These are phyloP conservation scores for Hydrophis major DNA, from an alignment of 2,797 vertebrate genomes.

Conservation along the genomic window DNA sequence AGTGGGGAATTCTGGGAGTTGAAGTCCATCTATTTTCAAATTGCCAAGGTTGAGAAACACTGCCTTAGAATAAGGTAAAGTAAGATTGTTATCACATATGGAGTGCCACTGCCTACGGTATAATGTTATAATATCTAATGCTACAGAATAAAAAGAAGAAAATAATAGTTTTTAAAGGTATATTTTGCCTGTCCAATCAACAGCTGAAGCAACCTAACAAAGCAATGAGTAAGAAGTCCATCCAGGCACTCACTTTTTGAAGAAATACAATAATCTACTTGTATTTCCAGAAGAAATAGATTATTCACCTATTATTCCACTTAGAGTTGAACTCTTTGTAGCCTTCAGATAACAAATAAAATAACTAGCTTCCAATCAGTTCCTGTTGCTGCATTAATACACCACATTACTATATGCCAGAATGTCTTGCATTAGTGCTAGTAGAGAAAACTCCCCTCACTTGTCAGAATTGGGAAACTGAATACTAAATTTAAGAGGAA, in stretches of 20 bases:
- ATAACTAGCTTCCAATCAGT: slow-evolving; percentile 13
- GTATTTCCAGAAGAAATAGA: no score
- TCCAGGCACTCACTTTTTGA: slow-evolving; percentile 4
- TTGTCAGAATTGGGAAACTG: slow-evolving; percentile 9
- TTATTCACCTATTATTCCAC: slow-evolving; percentile 7
- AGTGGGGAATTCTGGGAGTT: background rate
- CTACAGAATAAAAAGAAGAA: background rate
- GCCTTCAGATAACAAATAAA: slow-evolving; percentile 12
- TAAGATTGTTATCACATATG: background rate
- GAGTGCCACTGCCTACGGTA: background rate
- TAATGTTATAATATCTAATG: background rate
- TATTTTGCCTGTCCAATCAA: background rate
- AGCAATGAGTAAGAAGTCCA: background rate
- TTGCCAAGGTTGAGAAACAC: background rate
- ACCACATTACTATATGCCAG: slow-evolving; percentile 2
- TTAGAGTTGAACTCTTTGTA: background rate
- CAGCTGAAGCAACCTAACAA: background rate
- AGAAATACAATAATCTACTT: no score
- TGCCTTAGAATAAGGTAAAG: background rate
- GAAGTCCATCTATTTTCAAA: background rate
- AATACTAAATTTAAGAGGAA: slow-evolving; percentile 35
- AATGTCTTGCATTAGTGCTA: background rate
- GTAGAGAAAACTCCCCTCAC: background rate
- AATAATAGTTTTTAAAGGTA: background rate
- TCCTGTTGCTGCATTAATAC: slow-evolving; percentile 26